Percentiles rank a stretch among this genome's conserved stretches.
Evolutionary conservation across 2,113 vertebrate genomes (phyloP).

Genomic region (Pteruthius melanotis): DNA sequence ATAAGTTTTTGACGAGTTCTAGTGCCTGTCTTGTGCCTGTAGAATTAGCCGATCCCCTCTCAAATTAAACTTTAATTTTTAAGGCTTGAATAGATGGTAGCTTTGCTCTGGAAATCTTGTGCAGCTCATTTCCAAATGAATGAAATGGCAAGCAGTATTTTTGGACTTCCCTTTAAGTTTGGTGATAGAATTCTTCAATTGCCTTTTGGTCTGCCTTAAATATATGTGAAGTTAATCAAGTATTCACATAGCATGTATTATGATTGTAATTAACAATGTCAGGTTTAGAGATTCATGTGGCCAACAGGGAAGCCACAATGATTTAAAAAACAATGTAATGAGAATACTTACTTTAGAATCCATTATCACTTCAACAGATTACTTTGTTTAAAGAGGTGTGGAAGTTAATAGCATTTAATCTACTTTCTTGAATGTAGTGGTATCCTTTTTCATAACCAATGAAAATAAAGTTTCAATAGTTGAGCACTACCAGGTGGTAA

Average conservation of each 20-base stretch:
- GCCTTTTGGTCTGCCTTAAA: constrained; percentile 46
- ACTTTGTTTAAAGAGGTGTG: constrained; percentile 71
- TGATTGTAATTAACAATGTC: constrained; percentile 55
- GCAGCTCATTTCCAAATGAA: constrained; percentile 35
- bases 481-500: constrained; percentile 39
- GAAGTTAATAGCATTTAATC: constrained; percentile 71
- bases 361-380: constrained; percentile 67
- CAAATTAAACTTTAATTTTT: constrained; percentile 34
- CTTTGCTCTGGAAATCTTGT: not conserved
- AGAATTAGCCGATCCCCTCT: not conserved
- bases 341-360: constrained; percentile 71
- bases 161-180: not conserved
- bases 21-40: not conserved
- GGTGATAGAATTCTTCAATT: constrained; percentile 8
- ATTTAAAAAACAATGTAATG: constrained; percentile 63
- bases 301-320: constrained; percentile 53
- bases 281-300: constrained; percentile 46
- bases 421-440: constrained; percentile 58
- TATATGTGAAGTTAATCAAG: constrained; percentile 46
- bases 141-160: not conserved
- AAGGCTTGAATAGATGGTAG: not conserved
- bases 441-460: constrained; percentile 43
- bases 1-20: constrained; percentile 2
- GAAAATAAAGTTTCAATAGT: constrained; percentile 66
- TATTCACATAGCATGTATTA: constrained; percentile 29